Percentiles rank a stretch among this genome's conserved stretches.
Conservation (phyloP, 2,113 vertebrate species). For the Epinephelus lanceolatus region DNA sequence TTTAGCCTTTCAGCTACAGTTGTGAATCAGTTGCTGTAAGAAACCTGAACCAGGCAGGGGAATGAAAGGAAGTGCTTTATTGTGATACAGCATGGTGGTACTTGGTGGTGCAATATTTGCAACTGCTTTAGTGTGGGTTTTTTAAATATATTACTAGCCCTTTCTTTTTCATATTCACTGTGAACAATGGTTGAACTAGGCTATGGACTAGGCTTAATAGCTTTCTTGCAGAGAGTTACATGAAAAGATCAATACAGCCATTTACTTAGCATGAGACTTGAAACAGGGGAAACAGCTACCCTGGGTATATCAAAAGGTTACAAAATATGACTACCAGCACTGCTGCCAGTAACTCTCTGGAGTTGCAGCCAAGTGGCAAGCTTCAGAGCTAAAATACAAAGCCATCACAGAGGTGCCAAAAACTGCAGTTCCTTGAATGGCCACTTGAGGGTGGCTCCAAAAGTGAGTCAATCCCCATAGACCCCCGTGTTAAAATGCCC, state of each 20-base stretch:
- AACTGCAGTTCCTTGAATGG: too few species aligned
- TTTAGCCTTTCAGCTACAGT: background rate
- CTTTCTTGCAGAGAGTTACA: background rate
- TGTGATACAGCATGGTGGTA: background rate
- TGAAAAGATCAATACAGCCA: background rate
- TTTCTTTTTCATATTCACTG: background rate
- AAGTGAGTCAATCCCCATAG: too few species aligned
- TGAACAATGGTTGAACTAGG: background rate
- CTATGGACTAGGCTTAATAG: background rate
- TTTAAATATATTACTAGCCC: background rate
- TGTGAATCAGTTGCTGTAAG: background rate
- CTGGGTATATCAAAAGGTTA: background rate
- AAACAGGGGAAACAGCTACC: background rate
- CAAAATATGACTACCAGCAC: background rate
- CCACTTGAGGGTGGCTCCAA: too few species aligned
- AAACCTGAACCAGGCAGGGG: background rate
- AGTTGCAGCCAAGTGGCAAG: background rate
- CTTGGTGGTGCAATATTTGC: background rate
- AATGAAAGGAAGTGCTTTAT: background rate
- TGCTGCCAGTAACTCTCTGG: background rate
- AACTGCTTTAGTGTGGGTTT: background rate
- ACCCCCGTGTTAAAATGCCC: too few species aligned
- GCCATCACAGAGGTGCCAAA: too few species aligned
- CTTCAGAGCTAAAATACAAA: too few species aligned
- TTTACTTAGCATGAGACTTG: background rate